These are phyloP conservation scores for Lochmaea crataegi DNA, from an alignment of 2,888 invertebrate genomes.

Conservation along the genomic window DNA sequence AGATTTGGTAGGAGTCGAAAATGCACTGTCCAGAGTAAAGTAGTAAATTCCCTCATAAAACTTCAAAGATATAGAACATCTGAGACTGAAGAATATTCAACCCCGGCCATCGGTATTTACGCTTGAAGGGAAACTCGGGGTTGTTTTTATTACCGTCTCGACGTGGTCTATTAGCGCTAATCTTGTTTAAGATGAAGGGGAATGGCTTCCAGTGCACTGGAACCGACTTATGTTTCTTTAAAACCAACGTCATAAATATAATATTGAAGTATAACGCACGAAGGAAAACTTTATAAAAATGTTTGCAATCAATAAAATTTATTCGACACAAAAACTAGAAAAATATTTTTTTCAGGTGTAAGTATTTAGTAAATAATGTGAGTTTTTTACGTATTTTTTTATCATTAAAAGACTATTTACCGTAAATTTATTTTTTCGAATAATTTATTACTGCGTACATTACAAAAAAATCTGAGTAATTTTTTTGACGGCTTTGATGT, in stretches of 20 bases:
- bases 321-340: too few relatives aligned
- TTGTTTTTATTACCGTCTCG: slow-evolving; percentile 43
- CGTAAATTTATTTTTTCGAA: too few relatives aligned
- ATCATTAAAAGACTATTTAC: too few relatives aligned
- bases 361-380: too few relatives aligned
- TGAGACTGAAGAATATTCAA: slow-evolving; percentile 15
- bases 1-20: background rate
- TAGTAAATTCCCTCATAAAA: slow-evolving; percentile 19
- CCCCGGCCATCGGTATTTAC: slow-evolving; percentile 41
- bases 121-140: slow-evolving; percentile 38
- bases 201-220: background rate
- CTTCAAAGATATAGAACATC: slow-evolving; percentile 12
- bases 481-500: too few relatives aligned
- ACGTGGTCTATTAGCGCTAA: slow-evolving; percentile 44
- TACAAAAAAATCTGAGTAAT: too few relatives aligned
- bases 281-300: too few relatives aligned
- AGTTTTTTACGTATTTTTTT: too few relatives aligned
- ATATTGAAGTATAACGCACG: too few relatives aligned
- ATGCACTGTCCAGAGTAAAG: slow-evolving; percentile 11
- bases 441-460: too few relatives aligned
- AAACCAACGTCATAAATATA: background rate
- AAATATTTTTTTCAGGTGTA: too few relatives aligned
- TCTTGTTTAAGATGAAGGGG: slow-evolving; percentile 35
- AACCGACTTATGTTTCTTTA: background rate
- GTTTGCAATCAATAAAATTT: too few relatives aligned